These are phyloP conservation scores for Sapayoa aenigma DNA, from an alignment of 2,113 vertebrate genomes.

Conservation along the genomic window DNA sequence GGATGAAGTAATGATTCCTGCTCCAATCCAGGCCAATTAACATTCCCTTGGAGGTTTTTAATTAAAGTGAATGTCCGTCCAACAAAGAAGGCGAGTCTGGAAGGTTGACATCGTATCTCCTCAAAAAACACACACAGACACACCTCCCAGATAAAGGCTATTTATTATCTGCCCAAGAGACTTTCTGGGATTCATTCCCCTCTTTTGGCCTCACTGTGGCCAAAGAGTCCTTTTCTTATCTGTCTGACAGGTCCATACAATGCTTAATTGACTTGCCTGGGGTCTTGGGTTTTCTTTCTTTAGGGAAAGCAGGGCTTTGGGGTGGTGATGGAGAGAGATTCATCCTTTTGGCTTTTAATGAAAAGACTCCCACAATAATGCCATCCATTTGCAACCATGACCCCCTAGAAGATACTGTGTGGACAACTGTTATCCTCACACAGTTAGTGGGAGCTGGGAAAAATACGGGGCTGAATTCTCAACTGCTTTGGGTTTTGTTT, in stretches of 20 bases:
- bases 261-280: constrained; percentile 61
- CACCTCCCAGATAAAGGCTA: constrained; percentile 55
- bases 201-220: constrained; percentile 16
- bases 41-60: constrained; percentile 61
- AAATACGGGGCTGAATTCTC: constrained; percentile 11
- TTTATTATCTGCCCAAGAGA: constrained; percentile 55
- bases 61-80: constrained; percentile 8
- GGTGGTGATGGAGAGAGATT: constrained; percentile 12
- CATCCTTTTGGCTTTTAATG: constrained; percentile 50
- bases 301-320: background rate
- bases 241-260: constrained; percentile 58
- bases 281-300: constrained; percentile 50
- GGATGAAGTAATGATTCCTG: constrained; percentile 1
- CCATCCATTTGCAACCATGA: constrained; percentile 30
- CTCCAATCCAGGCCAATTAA: constrained; percentile 3
- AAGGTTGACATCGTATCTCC: constrained; percentile 44
- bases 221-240: constrained; percentile 49
- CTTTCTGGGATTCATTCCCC: constrained; percentile 33
- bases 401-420: constrained; percentile 27
- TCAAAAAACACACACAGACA: constrained; percentile 44
- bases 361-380: constrained; percentile 49
- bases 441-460: constrained; percentile 13
- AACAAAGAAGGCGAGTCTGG: constrained; percentile 32
- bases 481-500: constrained; percentile 27
- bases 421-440: constrained; percentile 19